These are phyloP conservation scores for Drosophila peninsularis DNA, from an alignment of 2,888 invertebrate species.

Conservation along the genomic window DNA sequence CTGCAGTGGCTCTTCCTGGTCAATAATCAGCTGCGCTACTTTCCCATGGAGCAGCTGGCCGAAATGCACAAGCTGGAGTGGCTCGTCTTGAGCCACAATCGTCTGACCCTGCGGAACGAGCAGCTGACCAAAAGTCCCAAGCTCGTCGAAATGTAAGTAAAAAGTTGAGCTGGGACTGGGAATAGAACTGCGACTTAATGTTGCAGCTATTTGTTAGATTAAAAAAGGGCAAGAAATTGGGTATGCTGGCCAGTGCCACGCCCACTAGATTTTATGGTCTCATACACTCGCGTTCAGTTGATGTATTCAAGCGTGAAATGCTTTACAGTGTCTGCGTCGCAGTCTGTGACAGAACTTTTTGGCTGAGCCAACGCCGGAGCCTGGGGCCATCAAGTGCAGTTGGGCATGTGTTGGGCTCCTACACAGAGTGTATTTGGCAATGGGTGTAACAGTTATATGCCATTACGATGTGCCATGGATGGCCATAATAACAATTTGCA, in stretches of 20 bases:
- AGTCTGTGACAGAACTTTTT: constrained; percentile 25
- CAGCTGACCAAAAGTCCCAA: constrained; percentile 85
- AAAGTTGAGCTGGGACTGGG: background rate
- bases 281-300: constrained; percentile 50
- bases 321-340: constrained; percentile 65
- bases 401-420: constrained; percentile 45
- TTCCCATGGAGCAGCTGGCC: constrained; percentile 84
- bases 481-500: constrained; percentile 51
- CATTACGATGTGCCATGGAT: constrained; percentile 49
- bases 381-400: constrained; percentile 50
- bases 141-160: constrained; percentile 86
- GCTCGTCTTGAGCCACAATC: constrained; percentile 86
- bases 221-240: constrained; percentile 41
- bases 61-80: constrained; percentile 84
- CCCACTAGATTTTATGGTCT: constrained; percentile 25
- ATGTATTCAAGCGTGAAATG: constrained; percentile 75
- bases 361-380: background rate
- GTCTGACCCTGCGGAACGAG: constrained; percentile 84
- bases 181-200: constrained; percentile 21
- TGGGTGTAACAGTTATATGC: constrained; percentile 26
- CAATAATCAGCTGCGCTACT: constrained; percentile 84
- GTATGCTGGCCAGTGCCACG: constrained; percentile 13
- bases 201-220: constrained; percentile 67
- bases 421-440: constrained; percentile 9
- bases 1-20: constrained; percentile 85